Evolutionary conservation across 1,140 invertebrate species (phyloP).

Genomic region (Dendroctonus ponderosae): DNA sequence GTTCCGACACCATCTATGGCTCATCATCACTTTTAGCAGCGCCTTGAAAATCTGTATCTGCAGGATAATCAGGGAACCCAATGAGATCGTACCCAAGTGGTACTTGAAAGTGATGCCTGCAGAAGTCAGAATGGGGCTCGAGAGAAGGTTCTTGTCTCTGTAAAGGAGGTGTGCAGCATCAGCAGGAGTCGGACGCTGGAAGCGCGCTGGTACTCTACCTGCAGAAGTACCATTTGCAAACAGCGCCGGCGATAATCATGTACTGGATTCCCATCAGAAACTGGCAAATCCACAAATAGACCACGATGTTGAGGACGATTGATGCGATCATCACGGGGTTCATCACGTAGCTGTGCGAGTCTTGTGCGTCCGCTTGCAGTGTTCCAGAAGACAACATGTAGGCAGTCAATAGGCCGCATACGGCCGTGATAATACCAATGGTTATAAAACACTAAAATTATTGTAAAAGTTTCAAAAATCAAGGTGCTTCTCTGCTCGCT

Average conservation of each 20-base stretch:
- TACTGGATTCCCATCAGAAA: slow-evolving; percentile 77
- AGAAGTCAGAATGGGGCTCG: slow-evolving; percentile 59
- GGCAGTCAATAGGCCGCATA: too few species aligned
- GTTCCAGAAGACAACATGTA: neutral
- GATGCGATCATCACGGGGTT: slow-evolving; percentile 59
- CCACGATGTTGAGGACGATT: slow-evolving; percentile 53
- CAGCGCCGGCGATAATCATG: slow-evolving; percentile 72
- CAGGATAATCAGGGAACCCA: slow-evolving; percentile 74
- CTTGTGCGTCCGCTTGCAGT: neutral
- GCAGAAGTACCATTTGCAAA: slow-evolving; percentile 75
- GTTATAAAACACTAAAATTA: too few species aligned
- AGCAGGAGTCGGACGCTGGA: too few species aligned
- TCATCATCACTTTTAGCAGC: slow-evolving; percentile 49
- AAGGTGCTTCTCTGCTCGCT: too few species aligned
- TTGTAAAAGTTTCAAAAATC: too few species aligned
- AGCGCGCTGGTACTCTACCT: slow-evolving; percentile 54
- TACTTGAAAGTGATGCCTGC: slow-evolving; percentile 62
- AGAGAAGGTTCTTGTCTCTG: slow-evolving; percentile 65
- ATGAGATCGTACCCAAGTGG: slow-evolving; percentile 74
- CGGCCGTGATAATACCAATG: too few species aligned
- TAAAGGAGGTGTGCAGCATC: slow-evolving; percentile 28
- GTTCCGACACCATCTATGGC: neutral
- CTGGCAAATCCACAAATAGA: slow-evolving; percentile 71
- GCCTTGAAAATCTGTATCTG: slow-evolving; percentile 66
- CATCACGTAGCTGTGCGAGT: slow-evolving; percentile 50